Evolutionary conservation across 2,888 invertebrate genomes (phyloP).

Genomic region (Trilocha varians): DNA sequence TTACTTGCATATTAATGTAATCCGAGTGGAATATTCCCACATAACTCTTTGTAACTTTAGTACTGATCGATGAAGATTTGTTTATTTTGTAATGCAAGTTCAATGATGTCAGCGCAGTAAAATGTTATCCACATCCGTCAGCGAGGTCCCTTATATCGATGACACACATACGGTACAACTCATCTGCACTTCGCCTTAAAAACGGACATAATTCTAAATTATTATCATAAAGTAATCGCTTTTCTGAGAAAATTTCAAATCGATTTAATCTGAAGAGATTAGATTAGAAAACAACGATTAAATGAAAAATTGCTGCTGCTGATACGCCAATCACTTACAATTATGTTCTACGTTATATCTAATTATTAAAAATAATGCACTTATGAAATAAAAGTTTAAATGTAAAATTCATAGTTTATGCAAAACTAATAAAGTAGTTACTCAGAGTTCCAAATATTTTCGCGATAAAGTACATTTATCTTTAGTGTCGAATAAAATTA

Average conservation of each 20-base stretch:
- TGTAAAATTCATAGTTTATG: no score
- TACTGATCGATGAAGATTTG: neutral
- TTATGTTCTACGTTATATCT: neutral
- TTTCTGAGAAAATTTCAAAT: slow-evolving; percentile 3
- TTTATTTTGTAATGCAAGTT: slow-evolving; percentile 15
- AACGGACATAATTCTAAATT: slow-evolving; percentile 3
- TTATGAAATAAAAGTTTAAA: no score
- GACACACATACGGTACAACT: slow-evolving; percentile 16
- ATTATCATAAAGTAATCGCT: slow-evolving; percentile 2
- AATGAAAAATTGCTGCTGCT: neutral
- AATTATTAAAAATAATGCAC: no score
- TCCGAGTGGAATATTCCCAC: slow-evolving; percentile 9
- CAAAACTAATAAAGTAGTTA: no score
- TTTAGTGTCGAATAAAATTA: no score
- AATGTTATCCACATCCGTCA: slow-evolving; percentile 61
- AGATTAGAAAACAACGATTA: neutral
- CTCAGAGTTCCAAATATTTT: no score
- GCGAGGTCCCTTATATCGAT: slow-evolving; percentile 30
- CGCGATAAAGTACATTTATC: no score
- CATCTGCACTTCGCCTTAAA: slow-evolving; percentile 9
- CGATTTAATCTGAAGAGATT: slow-evolving; percentile 2
- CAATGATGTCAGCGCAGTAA: slow-evolving; percentile 50
- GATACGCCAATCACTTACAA: neutral
- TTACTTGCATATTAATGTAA: no score
- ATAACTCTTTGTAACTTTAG: slow-evolving; percentile 4